Conservation (phyloP, 1,140 invertebrate species). For the Frieseomelitta varia region DNA sequence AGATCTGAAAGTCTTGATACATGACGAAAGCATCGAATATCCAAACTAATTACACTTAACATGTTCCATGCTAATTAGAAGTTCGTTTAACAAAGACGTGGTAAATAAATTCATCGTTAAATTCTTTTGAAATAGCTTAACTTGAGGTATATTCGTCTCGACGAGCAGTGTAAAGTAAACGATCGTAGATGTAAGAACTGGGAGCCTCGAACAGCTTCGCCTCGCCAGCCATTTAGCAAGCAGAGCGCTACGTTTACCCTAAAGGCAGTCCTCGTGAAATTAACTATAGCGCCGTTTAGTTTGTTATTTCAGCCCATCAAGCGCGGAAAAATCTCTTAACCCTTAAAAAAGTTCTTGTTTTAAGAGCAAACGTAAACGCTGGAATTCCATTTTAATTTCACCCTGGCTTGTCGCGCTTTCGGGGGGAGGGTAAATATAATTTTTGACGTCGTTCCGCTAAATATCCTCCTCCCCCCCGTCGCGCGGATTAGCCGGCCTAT, state of each 20-base stretch:
- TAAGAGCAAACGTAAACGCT: conserved; percentile 1
- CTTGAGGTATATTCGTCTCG: not conserved
- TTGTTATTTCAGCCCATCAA: conserved; percentile 5
- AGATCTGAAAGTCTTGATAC: too few species aligned
- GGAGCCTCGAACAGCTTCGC: not conserved
- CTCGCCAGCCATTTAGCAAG: not conserved
- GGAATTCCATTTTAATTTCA: conserved; percentile 19
- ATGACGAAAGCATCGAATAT: too few species aligned
- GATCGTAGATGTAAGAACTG: not conserved
- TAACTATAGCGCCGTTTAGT: not conserved
- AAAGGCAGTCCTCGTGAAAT: not conserved
- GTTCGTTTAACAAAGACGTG: not conserved
- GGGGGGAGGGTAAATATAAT: conserved; percentile 12
- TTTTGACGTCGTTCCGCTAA: conserved; percentile 14
- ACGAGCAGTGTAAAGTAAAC: too few species aligned
- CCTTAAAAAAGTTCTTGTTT: not conserved
- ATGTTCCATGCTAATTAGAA: not conserved
- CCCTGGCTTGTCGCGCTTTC: not conserved
- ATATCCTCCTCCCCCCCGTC: not conserved
- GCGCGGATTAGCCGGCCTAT: not conserved
- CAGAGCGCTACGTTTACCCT: not conserved
- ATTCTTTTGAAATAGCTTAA: not conserved
- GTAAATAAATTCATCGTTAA: not conserved
- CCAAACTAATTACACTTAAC: too few species aligned
- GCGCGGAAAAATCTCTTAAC: conserved; percentile 1